Evolutionary conservation across 1,140 invertebrate genomes (phyloP).

Genomic region (Scaptomyza pallida): DNA sequence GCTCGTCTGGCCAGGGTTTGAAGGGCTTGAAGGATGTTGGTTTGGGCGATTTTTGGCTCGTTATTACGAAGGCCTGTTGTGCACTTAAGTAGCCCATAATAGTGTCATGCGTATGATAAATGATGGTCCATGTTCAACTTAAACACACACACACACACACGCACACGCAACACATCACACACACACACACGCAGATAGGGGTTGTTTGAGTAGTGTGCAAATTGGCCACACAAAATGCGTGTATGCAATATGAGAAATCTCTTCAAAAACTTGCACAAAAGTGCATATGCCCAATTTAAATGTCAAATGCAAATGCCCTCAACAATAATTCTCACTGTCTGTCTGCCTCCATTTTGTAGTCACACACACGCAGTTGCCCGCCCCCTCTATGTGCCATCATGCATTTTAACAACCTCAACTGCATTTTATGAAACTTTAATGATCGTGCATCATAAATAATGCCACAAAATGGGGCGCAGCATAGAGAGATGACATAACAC

Average conservation of each 20-base stretch:
- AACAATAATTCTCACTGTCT: conserved; percentile 41
- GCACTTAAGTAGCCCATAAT: conserved; percentile 61
- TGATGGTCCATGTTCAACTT: conserved; percentile 48
- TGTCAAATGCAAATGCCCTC: conserved; percentile 53
- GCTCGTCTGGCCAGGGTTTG: conserved; percentile 23
- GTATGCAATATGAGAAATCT: conserved; percentile 51
- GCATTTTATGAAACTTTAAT: conserved; percentile 46
- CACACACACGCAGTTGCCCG: background rate
- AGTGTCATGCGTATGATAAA: conserved; percentile 60
- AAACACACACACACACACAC: conserved; percentile 15
- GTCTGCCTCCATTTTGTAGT: background rate
- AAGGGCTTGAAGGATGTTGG: background rate
- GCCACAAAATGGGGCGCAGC: conserved; percentile 30
- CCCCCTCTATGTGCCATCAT: background rate
- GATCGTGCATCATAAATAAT: conserved; percentile 50
- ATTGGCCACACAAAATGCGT: conserved; percentile 55
- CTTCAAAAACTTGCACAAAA: conserved; percentile 52
- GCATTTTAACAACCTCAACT: background rate
- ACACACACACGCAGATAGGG: background rate
- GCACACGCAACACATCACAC: conserved; percentile 5
- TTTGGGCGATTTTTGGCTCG: conserved; percentile 25
- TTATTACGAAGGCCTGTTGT: conserved; percentile 50
- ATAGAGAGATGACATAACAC: conserved; percentile 33
- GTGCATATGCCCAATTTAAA: conserved; percentile 51
- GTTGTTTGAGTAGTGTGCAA: background rate